These are phyloP conservation scores for Onchidella celtica DNA, from an alignment of 2,888 invertebrate species.

Conservation along the genomic window DNA sequence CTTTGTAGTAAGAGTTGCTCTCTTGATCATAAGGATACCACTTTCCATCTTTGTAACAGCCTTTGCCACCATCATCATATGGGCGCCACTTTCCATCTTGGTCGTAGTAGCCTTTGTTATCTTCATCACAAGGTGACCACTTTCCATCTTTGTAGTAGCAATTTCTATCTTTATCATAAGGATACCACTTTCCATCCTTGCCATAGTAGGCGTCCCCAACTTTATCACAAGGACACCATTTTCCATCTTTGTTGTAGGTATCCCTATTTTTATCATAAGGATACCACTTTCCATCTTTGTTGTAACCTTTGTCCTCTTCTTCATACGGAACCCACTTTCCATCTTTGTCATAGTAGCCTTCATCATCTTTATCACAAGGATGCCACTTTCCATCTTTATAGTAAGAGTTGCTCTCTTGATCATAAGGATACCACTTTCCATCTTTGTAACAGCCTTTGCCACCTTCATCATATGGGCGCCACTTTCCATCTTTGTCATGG, in stretches of 20 bases:
- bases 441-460: slow-evolving; percentile 41
- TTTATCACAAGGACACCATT: too few relatives aligned
- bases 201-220: slow-evolving; percentile 53
- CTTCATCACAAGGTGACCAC: background rate
- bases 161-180: slow-evolving; percentile 18
- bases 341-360: background rate
- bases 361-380: slow-evolving; percentile 7
- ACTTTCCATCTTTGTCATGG: slow-evolving; percentile 20
- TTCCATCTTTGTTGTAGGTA: slow-evolving; percentile 24
- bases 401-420: slow-evolving; percentile 51
- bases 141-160: slow-evolving; percentile 29
- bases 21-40: slow-evolving; percentile 34
- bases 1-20: slow-evolving; percentile 44
- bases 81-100: slow-evolving; percentile 38
- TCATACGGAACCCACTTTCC: too few relatives aligned
- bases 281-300: slow-evolving; percentile 23
- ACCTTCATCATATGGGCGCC: slow-evolving; percentile 27
- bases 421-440: slow-evolving; percentile 46
- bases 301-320: background rate
- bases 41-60: slow-evolving; percentile 47
- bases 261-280: slow-evolving; percentile 32
- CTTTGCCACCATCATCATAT: slow-evolving; percentile 28
- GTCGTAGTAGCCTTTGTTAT: slow-evolving; percentile 25
- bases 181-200: background rate
- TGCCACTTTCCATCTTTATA: slow-evolving; percentile 9